Base-by-base conservation (phyloP, 2,113 vertebrate species). In the Jaculus jaculus region DNA sequence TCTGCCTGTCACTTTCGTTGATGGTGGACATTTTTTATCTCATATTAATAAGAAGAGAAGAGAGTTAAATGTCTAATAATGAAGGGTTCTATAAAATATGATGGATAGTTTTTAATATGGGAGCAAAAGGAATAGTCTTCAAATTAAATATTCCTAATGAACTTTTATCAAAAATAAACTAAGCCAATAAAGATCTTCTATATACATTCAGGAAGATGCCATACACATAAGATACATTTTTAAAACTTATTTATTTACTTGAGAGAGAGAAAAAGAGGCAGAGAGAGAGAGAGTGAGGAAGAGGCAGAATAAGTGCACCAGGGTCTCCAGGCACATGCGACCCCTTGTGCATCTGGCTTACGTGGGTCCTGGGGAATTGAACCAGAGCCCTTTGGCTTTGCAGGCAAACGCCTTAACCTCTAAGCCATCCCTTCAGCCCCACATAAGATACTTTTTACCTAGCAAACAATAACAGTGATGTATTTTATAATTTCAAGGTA, bases 61-160 rank as follows among this genome's bases (percentile, higher is more conserved):
- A 72, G 30, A 58, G 10, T 20, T 86, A n/a, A 74, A 75, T 58
- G 75, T 47, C 37, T 8, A 93, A 30, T 60, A 72, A 39, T 72
- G 39, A 87, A 34, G 16, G 21, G 32, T 28, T 90, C 79, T 37
- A 10, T 68, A 81, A 91, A 84, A 89, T 20, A 63, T 30, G 72
- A 75, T 18, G 6, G 24, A 74, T 24, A 90, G 54, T 47, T 7
- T 34, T 18, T 17, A 81, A 32, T 42, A 9, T 83, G 84, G 37
- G 34, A 87, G 51, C 39, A 94, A 77, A 88, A 92, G 18, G 77
- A 79, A 94, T 66, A 84, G 21, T 89, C 75, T 91, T 89, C 72
- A 74, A 92, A 71, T 69, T 10, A 85, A 84, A 21, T 13, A 3
- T 47, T 83, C 18, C 73, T 85, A 83, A 83, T 24, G 63, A 39